Base-by-base conservation (phyloP, 2,888 invertebrate species). In the Lissonota sp. region DNA sequence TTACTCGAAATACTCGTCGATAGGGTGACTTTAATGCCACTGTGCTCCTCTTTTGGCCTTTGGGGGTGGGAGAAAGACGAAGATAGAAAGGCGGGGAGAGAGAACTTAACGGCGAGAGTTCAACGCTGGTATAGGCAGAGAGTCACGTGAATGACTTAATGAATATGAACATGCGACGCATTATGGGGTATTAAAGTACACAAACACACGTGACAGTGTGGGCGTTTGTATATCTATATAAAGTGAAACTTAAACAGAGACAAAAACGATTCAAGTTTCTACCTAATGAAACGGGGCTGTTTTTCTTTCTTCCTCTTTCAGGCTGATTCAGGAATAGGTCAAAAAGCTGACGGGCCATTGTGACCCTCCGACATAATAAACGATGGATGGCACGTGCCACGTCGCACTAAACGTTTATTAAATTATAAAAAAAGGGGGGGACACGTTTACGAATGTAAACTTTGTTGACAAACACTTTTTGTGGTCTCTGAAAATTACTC, bases 91-190 rank as follows among this genome's bases (percentile, higher is more conserved):
- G n/a, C n/a, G n/a, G n/a, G n/a, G n/a, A 10, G 44, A n/a, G 60
- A 5, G 67, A n/a, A 57, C 42, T 69, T 53, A 40, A 42, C 57
- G 49, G 67, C 71, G 76, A n/a, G n/a, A 26, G 62, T 70, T 79
- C 64, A 70, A 79, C 79, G 63, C 60, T 67, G 49, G 67, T 67
- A 75, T n/a, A n/a, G n/a, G n/a, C n/a, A n/a, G 57, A 26, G 53
- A 14, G 49, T 49, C 49, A 63, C 58, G 37, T 46, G 88, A 89
- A 90, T 90, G 88, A 89, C 88, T 90, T 92, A 92, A 92, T 92
- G 92, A 91, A 90, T 86, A 86, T 87, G 88, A 88, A 88, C 92
- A 92, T 88, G 92, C 92, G 84, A 92, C 87, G 88, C 90, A 89
- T 91, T 90, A 88, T 80, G 85, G 84, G 71, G 84, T 89, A 90